Base-by-base conservation (phyloP, 2,113 vertebrate species). In the Nipponia nippon region DNA sequence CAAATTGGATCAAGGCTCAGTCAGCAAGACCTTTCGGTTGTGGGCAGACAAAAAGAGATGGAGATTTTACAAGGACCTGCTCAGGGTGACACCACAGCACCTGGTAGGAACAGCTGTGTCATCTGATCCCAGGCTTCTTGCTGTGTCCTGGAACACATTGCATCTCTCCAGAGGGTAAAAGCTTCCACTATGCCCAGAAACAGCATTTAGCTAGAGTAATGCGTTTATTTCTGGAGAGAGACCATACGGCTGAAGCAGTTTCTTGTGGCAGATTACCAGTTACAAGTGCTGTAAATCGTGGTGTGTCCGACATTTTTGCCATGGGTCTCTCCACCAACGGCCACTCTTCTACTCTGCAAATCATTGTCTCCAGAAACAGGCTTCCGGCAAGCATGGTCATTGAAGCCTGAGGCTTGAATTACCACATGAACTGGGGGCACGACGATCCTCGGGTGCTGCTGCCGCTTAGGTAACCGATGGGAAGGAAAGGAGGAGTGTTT, bases 341-440 rank as follows among this genome's bases (percentile, higher is more conserved):
- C 58, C 81, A n/a, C 17, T 34, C 38, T 71, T 76, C 40, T 19
- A 3, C 50, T 79, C 40, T 65, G 21, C 36, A 72, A 16, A 72
- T 13, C 22, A 8, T 26, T n/a, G 15, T 13, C 32, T 52, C 19
- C 34, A 42, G 34, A 63, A 65, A 32, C 49, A 75, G 18, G 5
- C 5, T 82, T 40, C 25, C 65, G 82, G 61, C 61, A 72, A 63
- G 18, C 14, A 7, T 7, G 21, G 52, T 44, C 11, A 4, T 79
- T 58, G 40, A 42, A 5, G 34, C 44, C 71, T 0, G 0, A 50
- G 53, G 66, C 62, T 86, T 80, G 72, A 78, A 67, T 71, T 42
- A 7, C 65, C 46, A 11, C 2, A 0, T 2, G 27, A 67, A 16
- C 21, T 3, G 0, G 10, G 44, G 70, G 29, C 44, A 72, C 4